Percentiles rank a stretch among this genome's conserved stretches.
Conservation (phyloP, 2,888 invertebrate species). For the Eremobia ochroleuca region DNA sequence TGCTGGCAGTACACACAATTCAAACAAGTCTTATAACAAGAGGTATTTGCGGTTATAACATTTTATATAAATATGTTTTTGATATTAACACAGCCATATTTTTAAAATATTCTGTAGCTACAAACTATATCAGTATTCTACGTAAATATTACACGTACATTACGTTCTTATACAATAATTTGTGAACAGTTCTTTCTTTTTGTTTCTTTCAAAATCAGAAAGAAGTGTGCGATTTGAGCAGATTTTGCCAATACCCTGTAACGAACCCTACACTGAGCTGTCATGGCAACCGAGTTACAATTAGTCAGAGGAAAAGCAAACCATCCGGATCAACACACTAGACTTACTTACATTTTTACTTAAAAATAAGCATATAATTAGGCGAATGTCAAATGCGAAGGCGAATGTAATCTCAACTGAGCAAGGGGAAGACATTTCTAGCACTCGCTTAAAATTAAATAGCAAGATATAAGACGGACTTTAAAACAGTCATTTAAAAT, state of each 20-base stretch:
- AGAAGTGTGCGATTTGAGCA: slow-evolving; percentile 79
- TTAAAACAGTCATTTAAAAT: slow-evolving; percentile 48
- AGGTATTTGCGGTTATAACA: slow-evolving; percentile 88
- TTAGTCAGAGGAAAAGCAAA: slow-evolving; percentile 39
- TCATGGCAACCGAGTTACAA: slow-evolving; percentile 73
- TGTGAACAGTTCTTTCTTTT: slow-evolving; percentile 74
- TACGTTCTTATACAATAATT: slow-evolving; percentile 71
- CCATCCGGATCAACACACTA: slow-evolving; percentile 17
- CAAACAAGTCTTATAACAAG: slow-evolving; percentile 87
- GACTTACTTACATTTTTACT: slow-evolving; percentile 12
- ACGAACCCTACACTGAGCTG: slow-evolving; percentile 62
- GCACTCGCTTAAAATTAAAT: slow-evolving; percentile 44
- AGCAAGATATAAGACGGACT: slow-evolving; percentile 51
- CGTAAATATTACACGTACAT: slow-evolving; percentile 67
- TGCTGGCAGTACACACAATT: slow-evolving; percentile 81
- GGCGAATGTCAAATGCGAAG: slow-evolving; percentile 23
- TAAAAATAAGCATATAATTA: slow-evolving; percentile 41
- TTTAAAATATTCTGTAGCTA: slow-evolving; percentile 75
- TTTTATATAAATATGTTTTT: slow-evolving; percentile 86
- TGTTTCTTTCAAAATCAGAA: slow-evolving; percentile 71
- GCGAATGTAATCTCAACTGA: slow-evolving; percentile 37
- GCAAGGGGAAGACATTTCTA: slow-evolving; percentile 54
- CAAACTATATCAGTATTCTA: slow-evolving; percentile 72
- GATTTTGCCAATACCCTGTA: slow-evolving; percentile 81
- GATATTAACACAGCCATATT: slow-evolving; percentile 90